Evolutionary conservation across 2,888 invertebrate genomes (phyloP).

Genomic region (Dynastes grantii): DNA sequence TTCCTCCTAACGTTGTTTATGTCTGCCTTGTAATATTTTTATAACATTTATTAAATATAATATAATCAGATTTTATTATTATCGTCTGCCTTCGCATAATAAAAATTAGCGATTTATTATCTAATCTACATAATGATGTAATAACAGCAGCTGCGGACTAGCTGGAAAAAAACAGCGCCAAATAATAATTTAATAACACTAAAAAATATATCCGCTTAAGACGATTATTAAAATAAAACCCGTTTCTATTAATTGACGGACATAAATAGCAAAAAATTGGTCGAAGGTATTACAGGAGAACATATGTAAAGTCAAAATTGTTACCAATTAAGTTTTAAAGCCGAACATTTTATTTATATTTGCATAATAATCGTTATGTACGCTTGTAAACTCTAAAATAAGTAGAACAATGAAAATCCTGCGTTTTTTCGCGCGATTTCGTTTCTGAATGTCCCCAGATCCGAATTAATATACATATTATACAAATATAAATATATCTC

Average conservation of each 20-base stretch:
- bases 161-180: neutral
- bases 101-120: conserved; percentile 17
- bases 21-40: too few relatives aligned
- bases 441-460: too few relatives aligned
- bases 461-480: too few relatives aligned
- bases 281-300: neutral
- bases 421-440: neutral
- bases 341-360: conserved; percentile 16
- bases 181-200: conserved; percentile 14
- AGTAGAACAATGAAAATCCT: neutral
- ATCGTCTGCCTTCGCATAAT: neutral
- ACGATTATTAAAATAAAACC: conserved; percentile 9
- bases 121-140: conserved; percentile 19
- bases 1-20: neutral
- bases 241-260: neutral
- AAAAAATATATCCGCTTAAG: conserved; percentile 10
- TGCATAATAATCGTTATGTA: neutral
- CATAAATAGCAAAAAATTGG: too few relatives aligned
- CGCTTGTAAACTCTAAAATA: neutral
- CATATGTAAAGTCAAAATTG: conserved; percentile 14
- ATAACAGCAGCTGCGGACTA: neutral
- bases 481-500: too few relatives aligned
- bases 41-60: conserved; percentile 9
- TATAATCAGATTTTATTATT: conserved; percentile 6
- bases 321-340: conserved; percentile 4